Base-by-base conservation (phyloP, 2,888 invertebrate species). In the Drosophila conformis region DNA sequence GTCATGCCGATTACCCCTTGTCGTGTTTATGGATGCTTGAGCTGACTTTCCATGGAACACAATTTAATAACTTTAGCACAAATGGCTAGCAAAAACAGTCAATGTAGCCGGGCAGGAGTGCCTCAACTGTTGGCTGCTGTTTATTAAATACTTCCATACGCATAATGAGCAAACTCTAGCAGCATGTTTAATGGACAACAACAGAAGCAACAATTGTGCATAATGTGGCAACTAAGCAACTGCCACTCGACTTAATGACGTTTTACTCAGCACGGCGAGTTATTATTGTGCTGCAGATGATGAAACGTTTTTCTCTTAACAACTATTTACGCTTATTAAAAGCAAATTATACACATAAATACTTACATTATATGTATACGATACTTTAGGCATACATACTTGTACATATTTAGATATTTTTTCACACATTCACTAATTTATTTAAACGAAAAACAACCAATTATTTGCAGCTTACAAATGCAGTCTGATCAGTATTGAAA, bases 11-110 rank as follows among this genome's bases (percentile, higher is more conserved):
- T 18, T 29, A 49, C 36, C 5, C 8, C 25, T 48, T 31, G 18
- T 56, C 49, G 25, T 66, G 54, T 35, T 63, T 57, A 78, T 78
- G 60, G 27, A 58, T 49, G 66, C 81, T 83, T 78, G 53, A 61
- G 70, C 56, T 21, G 40, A 57, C 33, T 62, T 62, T 63, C 51
- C 38, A 29, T 35, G 57, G 46, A 33, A 48, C 49, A 54, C 62
- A 73, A 71, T 80, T 89, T 82, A 83, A 87, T 87, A 85, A 89
- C 85, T 89, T 71, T 73, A 76, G 76, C 82, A 76, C 85, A 82
- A 80, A 73, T 78, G 74, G 54, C 49, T 66, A 7, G 46, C 46
- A 15, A 46, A 66, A 68, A 68, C 59, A 61, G 74, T 71, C 59
- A 66, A 81, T 62, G 68, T 69, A 29, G 60, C 38, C 42, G 27